Conservation (phyloP, 2,888 invertebrate species). For the Cryptus armator region DNA sequence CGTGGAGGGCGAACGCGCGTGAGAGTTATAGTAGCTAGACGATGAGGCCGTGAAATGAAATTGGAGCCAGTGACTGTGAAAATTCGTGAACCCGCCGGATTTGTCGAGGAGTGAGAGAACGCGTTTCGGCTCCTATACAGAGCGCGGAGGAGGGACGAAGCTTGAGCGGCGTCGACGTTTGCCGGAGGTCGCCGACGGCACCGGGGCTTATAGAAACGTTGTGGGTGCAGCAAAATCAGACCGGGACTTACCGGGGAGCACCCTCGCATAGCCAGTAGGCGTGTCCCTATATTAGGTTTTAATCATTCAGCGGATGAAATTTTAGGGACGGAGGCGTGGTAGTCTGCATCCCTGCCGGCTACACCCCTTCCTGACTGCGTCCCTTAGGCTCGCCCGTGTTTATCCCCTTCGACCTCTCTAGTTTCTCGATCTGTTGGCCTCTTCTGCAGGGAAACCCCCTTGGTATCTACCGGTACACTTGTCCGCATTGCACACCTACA, state of each 20-base stretch:
- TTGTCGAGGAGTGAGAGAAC: conserved; percentile 39
- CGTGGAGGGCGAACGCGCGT: conserved; percentile 25
- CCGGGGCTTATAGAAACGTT: conserved; percentile 39
- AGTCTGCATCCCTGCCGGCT: conserved; percentile 84
- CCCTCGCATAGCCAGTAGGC: conserved; percentile 77
- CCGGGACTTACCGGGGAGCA: conserved; percentile 13
- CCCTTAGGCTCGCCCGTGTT: conserved; percentile 69
- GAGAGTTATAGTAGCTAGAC: conserved; percentile 63
- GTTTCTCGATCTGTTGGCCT: conserved; percentile 39
- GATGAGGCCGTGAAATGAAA: conserved; percentile 73
- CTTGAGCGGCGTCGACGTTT: conserved; percentile 54
- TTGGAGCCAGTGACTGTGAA: conserved; percentile 82
- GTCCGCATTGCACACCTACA: background rate
- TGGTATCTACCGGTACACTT: background rate
- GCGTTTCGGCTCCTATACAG: background rate
- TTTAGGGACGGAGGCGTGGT: conserved; percentile 84
- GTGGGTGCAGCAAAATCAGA: conserved; percentile 52
- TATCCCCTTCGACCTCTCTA: conserved; percentile 30
- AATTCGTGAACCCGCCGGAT: conserved; percentile 73
- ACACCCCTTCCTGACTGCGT: conserved; percentile 82
- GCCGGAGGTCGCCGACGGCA: conserved; percentile 17
- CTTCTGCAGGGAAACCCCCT: background rate
- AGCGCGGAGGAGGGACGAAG: conserved; percentile 46
- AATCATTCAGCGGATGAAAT: conserved; percentile 84
- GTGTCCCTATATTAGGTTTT: conserved; percentile 85